Conservation (phyloP, 2,113 vertebrate genomes). For the Callithrix jacchus region DNA sequence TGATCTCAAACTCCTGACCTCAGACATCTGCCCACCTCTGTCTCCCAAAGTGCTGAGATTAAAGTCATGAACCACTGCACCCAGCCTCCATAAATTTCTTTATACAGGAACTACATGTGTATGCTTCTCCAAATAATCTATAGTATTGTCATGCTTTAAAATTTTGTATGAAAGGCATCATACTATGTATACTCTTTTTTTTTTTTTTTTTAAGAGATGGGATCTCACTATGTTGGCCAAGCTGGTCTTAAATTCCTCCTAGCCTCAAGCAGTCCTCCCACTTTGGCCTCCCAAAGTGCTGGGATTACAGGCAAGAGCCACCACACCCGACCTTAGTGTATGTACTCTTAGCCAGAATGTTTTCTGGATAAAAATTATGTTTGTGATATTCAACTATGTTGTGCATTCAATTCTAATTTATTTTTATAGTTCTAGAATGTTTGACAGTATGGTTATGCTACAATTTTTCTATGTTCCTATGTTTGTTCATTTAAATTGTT, state of each 20-base stretch:
- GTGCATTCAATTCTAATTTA: neutral
- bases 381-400: neutral
- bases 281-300: too few species aligned
- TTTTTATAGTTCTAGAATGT: neutral
- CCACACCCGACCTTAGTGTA: neutral
- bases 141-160: neutral
- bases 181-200: neutral
- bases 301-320: too few species aligned
- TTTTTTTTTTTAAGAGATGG: too few species aligned
- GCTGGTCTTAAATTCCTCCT: too few species aligned
- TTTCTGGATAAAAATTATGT: neutral
- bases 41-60: too few species aligned
- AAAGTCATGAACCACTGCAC: too few species aligned
- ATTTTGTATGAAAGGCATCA: neutral
- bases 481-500: neutral
- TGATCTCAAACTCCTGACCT: too few species aligned
- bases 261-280: too few species aligned
- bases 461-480: neutral
- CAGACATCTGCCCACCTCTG: too few species aligned
- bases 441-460: neutral
- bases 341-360: neutral
- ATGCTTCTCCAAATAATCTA: neutral
- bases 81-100: neutral
- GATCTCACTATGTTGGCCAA: too few species aligned
- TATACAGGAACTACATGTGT: neutral